A percentile compares a stretch with the other conserved stretches of the same genome.
Evolutionary conservation across 2,113 vertebrate genomes (phyloP).

Genomic region (Pterocles burchelli): DNA sequence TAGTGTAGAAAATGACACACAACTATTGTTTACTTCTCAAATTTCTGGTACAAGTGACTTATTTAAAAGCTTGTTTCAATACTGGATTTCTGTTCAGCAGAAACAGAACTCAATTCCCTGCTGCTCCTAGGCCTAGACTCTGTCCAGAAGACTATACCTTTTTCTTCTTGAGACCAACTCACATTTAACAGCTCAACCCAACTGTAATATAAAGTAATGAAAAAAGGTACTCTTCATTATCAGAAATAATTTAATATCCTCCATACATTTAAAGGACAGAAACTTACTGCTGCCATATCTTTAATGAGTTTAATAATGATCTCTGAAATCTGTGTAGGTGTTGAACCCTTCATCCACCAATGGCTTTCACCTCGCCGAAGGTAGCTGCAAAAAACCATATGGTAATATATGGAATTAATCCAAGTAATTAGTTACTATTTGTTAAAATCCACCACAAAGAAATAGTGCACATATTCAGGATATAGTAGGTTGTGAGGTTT

Average conservation of each 20-base stretch:
- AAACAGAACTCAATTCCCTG: neutral
- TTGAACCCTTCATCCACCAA: slow-evolving; percentile 99
- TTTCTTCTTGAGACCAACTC: neutral
- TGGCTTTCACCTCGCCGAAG: slow-evolving; percentile 96
- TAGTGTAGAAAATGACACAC: neutral
- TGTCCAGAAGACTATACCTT: neutral
- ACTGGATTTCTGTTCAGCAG: neutral
- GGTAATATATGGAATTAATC: neutral
- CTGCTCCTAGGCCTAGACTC: neutral
- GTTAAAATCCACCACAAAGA: neutral
- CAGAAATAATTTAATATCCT: neutral
- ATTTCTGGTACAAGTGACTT: neutral
- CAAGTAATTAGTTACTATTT: neutral
- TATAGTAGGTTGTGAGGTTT: neutral
- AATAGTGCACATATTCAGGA: neutral
- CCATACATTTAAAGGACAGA: neutral
- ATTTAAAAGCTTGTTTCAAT: neutral
- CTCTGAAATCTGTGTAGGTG: slow-evolving; percentile 96
- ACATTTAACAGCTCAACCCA: neutral
- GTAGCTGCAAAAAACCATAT: slow-evolving; percentile 77
- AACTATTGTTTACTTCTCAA: neutral
- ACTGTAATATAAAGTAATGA: neutral
- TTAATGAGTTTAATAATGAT: slow-evolving; percentile 99
- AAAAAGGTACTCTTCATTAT: neutral
- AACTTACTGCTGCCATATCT: slow-evolving; percentile 98